Conservation (phyloP, 2,888 invertebrate species). For the Rhingia campestris region DNA sequence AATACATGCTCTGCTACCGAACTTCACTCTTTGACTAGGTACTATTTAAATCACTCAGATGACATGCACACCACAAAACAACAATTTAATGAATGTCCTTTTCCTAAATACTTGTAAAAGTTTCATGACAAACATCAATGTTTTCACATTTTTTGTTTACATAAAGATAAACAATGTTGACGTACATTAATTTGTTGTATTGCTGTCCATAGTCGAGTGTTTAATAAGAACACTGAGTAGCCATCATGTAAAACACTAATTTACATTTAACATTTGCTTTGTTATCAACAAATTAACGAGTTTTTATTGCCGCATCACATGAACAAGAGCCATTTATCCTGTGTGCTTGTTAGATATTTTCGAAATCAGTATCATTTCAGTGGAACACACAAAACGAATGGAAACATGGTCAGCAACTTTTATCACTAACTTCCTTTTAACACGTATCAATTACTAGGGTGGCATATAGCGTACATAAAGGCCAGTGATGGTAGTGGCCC, state of each 20-base stretch:
- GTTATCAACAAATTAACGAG: constrained; percentile 72
- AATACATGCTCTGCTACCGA: too few relatives aligned
- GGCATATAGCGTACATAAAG: constrained; percentile 23
- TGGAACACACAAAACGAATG: constrained; percentile 68
- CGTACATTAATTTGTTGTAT: constrained; percentile 61
- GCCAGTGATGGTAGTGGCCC: constrained; percentile 4
- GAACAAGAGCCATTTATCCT: constrained; percentile 68
- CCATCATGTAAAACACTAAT: constrained; percentile 74
- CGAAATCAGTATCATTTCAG: constrained; percentile 73
- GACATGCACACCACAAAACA: neutral
- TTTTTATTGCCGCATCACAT: constrained; percentile 71
- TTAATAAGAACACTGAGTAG: constrained; percentile 71
- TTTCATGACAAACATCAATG: constrained; percentile 71
- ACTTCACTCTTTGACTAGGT: too few relatives aligned
- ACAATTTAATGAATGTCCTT: constrained; percentile 28
- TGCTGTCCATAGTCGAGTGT: constrained; percentile 63
- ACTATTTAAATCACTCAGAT: too few relatives aligned
- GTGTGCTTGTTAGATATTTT: constrained; percentile 65
- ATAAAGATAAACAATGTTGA: constrained; percentile 67
- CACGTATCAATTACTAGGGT: constrained; percentile 71
- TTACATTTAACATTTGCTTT: constrained; percentile 74
- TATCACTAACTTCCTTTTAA: constrained; percentile 71
- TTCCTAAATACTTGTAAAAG: constrained; percentile 33
- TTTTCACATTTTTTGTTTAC: constrained; percentile 54
- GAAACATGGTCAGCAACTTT: constrained; percentile 73